Base-by-base conservation (phyloP, 1,140 invertebrate species). In the Wasmannia auropunctata region DNA sequence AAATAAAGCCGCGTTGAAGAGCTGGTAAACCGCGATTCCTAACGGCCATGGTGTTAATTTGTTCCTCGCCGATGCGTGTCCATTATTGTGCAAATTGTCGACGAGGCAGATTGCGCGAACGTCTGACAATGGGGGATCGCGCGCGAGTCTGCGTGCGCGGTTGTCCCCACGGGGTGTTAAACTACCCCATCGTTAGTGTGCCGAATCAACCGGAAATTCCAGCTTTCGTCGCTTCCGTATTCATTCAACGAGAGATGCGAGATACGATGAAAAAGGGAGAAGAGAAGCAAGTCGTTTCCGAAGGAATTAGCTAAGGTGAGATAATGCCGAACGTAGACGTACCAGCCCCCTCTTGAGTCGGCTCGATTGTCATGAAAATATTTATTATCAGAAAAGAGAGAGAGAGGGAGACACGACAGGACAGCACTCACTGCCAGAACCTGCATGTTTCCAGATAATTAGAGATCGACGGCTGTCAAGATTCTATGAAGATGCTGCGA, bases 181-280 rank as follows among this genome's bases (percentile, higher is more conserved):
- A 86, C 90, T 91, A 93, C 94, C 93, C 93, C 94, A 94, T 95
- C 95, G 93, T 95, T 95, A 95, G 94, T 88, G 94, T 91, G 93
- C 92, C 93, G 95, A 95, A 95, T 95, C 95, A 95, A 95, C 95
- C 95, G 95, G 95, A 95, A 95, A 95, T 95, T 95, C 95, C 94
- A 95, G 95, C 94, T 95, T 94, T 93, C 92, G 86, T 90, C 56
- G 92, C 94, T 92, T 94, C 94, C 94, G 92, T 92, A 94, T 94
- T 94, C 93, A 89, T 22, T 72, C 10, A 31, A 3, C 51, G 37
- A 72, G 58, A 70, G 46, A 46, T 31, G 31, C 69, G 77, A 34
- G 62, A 54, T 22, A 16, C 63, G 54, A 62, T 56, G 34, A 40
- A 56, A 31, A 58, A 49, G 19, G 49, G 56, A 43, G 62, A 11